Conservation (phyloP, 2,113 vertebrate species). For the Rhinolophus ferrumequinum region DNA sequence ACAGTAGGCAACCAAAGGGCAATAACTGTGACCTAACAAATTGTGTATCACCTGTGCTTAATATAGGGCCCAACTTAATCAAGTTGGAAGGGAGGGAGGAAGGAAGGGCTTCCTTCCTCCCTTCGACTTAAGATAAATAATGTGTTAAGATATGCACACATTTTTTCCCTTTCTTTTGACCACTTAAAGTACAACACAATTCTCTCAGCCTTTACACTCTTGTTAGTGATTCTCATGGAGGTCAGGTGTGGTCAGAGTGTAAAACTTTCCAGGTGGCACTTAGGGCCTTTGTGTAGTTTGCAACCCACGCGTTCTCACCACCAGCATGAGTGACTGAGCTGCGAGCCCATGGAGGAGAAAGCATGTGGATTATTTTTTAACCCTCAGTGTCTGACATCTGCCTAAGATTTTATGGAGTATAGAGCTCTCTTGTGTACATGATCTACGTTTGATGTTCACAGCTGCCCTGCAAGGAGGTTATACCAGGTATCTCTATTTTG, state of each 20-base stretch:
- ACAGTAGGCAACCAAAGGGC: background rate
- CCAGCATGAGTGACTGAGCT: background rate
- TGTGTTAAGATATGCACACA: too few species aligned
- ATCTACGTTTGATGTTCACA: background rate
- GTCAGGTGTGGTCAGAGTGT: background rate
- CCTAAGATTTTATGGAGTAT: rapidly evolving
- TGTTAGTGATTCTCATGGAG: background rate
- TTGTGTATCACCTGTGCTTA: background rate
- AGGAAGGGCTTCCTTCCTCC: too few species aligned
- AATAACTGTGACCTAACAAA: background rate
- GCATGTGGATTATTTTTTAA: background rate
- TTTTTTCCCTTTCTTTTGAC: background rate
- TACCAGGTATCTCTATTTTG: background rate
- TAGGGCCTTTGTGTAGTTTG: background rate
- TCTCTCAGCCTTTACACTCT: background rate
- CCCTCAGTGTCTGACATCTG: background rate
- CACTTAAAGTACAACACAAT: background rate
- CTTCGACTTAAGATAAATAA: too few species aligned
- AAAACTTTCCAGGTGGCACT: background rate
- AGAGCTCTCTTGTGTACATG: background rate
- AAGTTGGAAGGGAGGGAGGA: background rate
- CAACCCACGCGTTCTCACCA: background rate
- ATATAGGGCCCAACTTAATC: background rate
- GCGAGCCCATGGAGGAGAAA: background rate
- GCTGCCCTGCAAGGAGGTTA: background rate